Evolutionary conservation across 2,797 vertebrate genomes (phyloP).

Genomic region (Molossus alvarezi): DNA sequence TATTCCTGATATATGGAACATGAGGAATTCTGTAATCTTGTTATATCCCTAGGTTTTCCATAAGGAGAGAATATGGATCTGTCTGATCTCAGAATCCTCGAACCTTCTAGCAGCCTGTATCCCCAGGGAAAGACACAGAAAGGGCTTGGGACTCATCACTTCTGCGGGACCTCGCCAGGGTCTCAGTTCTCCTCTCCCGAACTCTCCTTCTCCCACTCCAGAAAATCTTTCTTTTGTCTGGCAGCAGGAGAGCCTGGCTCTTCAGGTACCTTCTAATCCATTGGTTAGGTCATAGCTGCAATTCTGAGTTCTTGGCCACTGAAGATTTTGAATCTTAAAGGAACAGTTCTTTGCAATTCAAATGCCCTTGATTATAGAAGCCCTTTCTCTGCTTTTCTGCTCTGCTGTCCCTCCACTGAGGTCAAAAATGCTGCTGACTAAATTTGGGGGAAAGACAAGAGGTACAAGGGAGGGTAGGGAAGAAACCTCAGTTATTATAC

Average conservation of each 20-base stretch:
- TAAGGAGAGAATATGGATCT: not conserved
- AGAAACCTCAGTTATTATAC: not conserved
- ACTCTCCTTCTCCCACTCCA: not conserved
- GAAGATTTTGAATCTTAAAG: slow-evolving; percentile 16
- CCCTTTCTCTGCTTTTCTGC: not conserved
- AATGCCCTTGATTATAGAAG: not conserved
- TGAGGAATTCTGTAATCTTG: not conserved
- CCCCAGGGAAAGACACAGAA: not conserved
- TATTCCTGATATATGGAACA: not conserved
- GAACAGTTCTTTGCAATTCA: not conserved
- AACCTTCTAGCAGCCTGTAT: not conserved
- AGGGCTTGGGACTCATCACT: not conserved
- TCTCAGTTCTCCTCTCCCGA: not conserved
- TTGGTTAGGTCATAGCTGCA: not conserved
- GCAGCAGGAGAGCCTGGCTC: not conserved
- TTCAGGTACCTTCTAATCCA: not conserved
- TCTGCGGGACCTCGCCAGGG: not conserved
- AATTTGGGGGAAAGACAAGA: not conserved
- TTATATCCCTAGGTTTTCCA: not conserved
- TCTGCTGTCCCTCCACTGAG: not conserved
- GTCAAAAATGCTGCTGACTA: not conserved
- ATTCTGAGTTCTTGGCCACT: not conserved
- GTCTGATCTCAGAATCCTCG: slow-evolving; percentile 4
- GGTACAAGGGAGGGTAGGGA: not conserved
- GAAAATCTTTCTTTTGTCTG: not conserved